phyloP scores from a whole-genome alignment of 2,888 invertebrate genomes.

The Tetramorium bicarinatum region DNA sequence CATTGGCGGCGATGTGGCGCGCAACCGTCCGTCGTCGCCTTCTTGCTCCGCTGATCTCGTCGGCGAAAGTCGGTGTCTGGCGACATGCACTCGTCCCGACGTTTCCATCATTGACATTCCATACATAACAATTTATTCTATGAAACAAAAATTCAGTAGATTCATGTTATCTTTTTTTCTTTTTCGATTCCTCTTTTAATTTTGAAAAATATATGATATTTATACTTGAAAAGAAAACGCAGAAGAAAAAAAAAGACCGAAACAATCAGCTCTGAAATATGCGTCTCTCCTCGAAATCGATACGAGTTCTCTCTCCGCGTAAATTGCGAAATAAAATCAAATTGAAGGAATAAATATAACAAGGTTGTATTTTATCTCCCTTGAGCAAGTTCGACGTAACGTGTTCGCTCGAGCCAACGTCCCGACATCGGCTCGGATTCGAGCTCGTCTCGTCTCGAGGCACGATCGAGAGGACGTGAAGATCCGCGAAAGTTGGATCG shows the following conservation, averaged over 20 bases:
- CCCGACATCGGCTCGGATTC: neutral
- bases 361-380: neutral
- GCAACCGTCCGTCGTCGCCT: constrained; percentile 71
- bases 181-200: neutral
- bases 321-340: neutral
- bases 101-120: constrained; percentile 25
- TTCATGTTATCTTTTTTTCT: neutral
- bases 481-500: constrained; percentile 36
- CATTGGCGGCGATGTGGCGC: constrained; percentile 68
- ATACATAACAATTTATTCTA: constrained; percentile 44
- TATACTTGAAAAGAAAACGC: neutral
- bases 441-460: neutral
- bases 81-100: constrained; percentile 63
- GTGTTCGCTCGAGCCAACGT: neutral
- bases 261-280: neutral
- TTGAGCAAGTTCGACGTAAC: neutral
- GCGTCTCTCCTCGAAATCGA: neutral
- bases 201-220: neutral
- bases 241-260: neutral
- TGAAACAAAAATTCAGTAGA: neutral
- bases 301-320: neutral
- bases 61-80: constrained; percentile 77
- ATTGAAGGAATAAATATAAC: neutral
- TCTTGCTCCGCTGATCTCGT: constrained; percentile 78
- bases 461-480: constrained; percentile 20